Base-by-base conservation (phyloP, 2,888 invertebrate species). In the Polietes domitor region DNA sequence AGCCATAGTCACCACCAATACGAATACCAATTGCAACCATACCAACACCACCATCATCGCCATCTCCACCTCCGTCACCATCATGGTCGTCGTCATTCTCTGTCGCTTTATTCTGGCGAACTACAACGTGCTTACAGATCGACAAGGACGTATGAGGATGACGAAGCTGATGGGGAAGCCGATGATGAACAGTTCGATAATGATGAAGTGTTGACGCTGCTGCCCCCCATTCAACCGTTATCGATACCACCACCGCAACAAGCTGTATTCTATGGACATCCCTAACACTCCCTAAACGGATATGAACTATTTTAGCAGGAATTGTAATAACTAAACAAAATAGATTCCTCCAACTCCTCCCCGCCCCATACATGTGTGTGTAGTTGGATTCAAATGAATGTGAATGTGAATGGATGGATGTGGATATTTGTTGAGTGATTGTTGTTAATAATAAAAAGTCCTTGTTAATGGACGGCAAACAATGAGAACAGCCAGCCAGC, bases 221-320 rank as follows among this genome's bases (percentile, higher is more conserved):
- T 68, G 26, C 24, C 24, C 58, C 15, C 32, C 50, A 17, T 19
- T 28, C 63, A 37, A 37, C 61, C 28, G n/a, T 5, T 43, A 50
- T 24, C 50, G 37, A 55, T 58, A n/a, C 6, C 68, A 47, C 12
- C 50, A 28, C 58, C 37, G 37, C 50, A 77, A 61, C 15, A 65
- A 68, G 43, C 80, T 63, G 63, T 63, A 71, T 77, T 77, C 53
- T 65, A 77, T 68, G 68, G 24, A 68, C 43, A 68, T 21, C 68
- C 43, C 68, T 24, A 43, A n/a, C 37, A 37, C 65, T 65, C 65
- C 17, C 75, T 73, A 43, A 63, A 58, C 28, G 79, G 53, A 73
- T 53, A 68, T 68, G 63, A 17, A 73, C 26, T 73, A 53, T 81
- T 78, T 84, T 78, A 84, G 83, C 81, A 84, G 74, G 74, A 77